Evolutionary conservation across 2,113 vertebrate species (phyloP), one percentile per base, ranked within the genome.

Genomic region (Lepisosteus osseus): DNA sequence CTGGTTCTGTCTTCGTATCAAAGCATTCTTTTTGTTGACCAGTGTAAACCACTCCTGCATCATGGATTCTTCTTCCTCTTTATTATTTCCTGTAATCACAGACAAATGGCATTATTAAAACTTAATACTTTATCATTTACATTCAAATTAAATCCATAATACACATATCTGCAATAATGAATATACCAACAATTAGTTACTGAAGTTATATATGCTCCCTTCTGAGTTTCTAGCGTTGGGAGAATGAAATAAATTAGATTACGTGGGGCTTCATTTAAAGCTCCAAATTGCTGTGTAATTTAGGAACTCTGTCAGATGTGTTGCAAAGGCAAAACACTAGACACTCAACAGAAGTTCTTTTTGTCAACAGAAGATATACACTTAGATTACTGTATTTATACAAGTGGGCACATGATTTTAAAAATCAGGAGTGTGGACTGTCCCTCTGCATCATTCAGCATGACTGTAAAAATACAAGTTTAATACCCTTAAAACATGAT

Each of bases 21-120:
- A 93, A 61, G 97, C 97, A 70, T 99, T 99, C 93, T 99, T 99
- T 94, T 99, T 99, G 84, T 99, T 99, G 80, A 99, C 97, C 88
- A 99, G 83, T 92, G 94, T 97, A 91, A 99, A 99, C 97, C 97
- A 99, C 81, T 99, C 97, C 87, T 99, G 97, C 97, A 99, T 99
- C 96, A 99, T 95, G 73, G 95, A 86, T 86, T 99, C 97, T 84
- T 99, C 97, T 84, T 99, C 97, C 84, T 99, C 97, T 13, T 96
- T 96, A 82, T 98, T 98, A 83, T 95, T 95, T 71, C 97, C 97
- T 99, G 78, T n/a, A 90, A 79, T 55, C 76, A 55, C n/a, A 17
- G 6, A 15, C 17, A 54, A 59, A 42, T 29, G 17, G 17, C 17
- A 29, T 29, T 29, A 29, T 29, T 29, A 29, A 29, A 29, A 29